Evolutionary conservation across 2,113 vertebrate species (phyloP), one percentile per base, ranked within the genome.

Genomic region (Suricata suricatta): DNA sequence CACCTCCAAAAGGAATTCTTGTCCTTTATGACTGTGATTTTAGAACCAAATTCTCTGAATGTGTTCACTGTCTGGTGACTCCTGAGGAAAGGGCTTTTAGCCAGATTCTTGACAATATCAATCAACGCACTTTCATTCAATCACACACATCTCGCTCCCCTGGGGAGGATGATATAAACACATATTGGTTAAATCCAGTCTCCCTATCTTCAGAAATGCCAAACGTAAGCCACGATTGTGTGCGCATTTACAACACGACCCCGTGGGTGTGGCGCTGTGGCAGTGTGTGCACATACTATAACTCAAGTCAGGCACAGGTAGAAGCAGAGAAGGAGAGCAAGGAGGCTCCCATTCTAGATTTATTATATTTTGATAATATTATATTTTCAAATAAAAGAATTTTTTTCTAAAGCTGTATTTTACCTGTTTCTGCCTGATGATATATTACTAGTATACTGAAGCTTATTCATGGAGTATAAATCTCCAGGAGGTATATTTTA

Each of bases 91-190:
- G n/a, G 21, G 21, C 64, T 92, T 50, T 63, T 7, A 84, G 76
- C 57, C 79, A 93, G 77, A 76, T 85, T 88, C 69, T 66, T 95
- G 69, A 90, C 68, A 90, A 80, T 41, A 69, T 63, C 90, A 88
- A 50, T 68, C 88, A 96, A 93, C 87, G 93, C 41, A 77, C 15
- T 54, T 76, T 92, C 38, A 66, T 9, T 88, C 90, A 92, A 50
- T 84, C 63, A 82, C 29, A 63, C 6, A 69, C 27, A 63, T 93
- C 50, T 74, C 41, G 57, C 33, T 80, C 10, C 29, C 19, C 82
- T 86, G 29, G 27, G 50, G 3, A 86, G 16, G 10, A 63, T 66
- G 93, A 79, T 54, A 80, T 80, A 82, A 97, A 90, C 38, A 81
- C 3, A 47, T 29, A 54, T 33, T 94, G 44, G 89, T 90, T 79